Evolutionary conservation across 2,888 invertebrate species (phyloP).

Genomic region (Fabriciana adippe): DNA sequence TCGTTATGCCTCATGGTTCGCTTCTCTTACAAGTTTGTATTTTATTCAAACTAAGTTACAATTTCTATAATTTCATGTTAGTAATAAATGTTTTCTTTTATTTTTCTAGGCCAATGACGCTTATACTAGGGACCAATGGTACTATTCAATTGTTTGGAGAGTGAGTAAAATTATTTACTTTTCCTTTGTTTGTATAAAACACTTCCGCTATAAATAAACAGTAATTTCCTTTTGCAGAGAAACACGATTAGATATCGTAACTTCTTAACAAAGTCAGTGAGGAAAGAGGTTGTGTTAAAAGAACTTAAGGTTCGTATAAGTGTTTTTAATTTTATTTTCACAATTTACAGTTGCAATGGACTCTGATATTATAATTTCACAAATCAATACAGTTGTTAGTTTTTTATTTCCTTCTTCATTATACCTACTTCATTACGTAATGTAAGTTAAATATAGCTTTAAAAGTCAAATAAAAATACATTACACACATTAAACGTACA

Average conservation of each 20-base stretch:
- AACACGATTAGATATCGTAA: slow-evolving; percentile 88
- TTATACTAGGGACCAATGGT: slow-evolving; percentile 92
- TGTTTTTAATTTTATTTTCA: neutral
- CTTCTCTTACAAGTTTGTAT: slow-evolving; percentile 83
- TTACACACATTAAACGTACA: neutral
- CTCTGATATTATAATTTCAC: neutral
- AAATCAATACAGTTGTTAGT: neutral
- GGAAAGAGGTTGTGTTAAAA: slow-evolving; percentile 88
- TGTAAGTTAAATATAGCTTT: neutral
- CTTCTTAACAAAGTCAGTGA: slow-evolving; percentile 84
- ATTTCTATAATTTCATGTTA: slow-evolving; percentile 18
- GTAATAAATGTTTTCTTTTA: neutral
- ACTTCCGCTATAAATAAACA: slow-evolving; percentile 5
- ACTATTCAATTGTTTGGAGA: slow-evolving; percentile 90
- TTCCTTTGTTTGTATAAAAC: neutral
- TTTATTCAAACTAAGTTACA: neutral
- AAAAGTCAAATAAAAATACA: neutral
- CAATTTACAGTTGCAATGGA: neutral
- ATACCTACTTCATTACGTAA: neutral
- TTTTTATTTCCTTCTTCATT: neutral
- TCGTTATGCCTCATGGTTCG: slow-evolving; percentile 89
- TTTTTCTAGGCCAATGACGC: slow-evolving; percentile 87
- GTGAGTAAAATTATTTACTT: slow-evolving; percentile 68
- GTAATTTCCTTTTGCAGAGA: slow-evolving; percentile 81
- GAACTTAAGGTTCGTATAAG: slow-evolving; percentile 84